These are phyloP conservation scores for Eublepharis macularius DNA, from an alignment of 2,113 vertebrate species.

Conservation along the genomic window DNA sequence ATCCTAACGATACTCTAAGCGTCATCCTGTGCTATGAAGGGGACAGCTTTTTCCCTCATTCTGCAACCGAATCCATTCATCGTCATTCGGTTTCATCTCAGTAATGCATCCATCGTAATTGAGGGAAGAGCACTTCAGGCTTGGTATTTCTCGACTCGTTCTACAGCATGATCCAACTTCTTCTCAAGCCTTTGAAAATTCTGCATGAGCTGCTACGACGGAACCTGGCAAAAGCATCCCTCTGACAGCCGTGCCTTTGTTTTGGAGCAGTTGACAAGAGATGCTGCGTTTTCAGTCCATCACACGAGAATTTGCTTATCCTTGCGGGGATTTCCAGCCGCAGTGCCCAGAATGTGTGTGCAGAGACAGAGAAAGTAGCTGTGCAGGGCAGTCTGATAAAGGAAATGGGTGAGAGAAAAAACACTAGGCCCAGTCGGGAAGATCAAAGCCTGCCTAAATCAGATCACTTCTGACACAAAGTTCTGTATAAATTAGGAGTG, in stretches of 20 bases:
- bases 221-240: slow-evolving; percentile 45
- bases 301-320: slow-evolving; percentile 50
- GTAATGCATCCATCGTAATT: slow-evolving; percentile 27
- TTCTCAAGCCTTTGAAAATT: slow-evolving; percentile 34
- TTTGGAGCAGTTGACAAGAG: slow-evolving; percentile 40
- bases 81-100: slow-evolving; percentile 38
- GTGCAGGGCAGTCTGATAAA: slow-evolving; percentile 58
- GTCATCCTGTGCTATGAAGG: neutral
- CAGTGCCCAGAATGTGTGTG: slow-evolving; percentile 28
- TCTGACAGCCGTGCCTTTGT: slow-evolving; percentile 53
- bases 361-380: slow-evolving; percentile 55
- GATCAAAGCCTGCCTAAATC: slow-evolving; percentile 44
- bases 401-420: slow-evolving; percentile 39
- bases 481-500: neutral
- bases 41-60: neutral
- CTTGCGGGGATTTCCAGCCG: slow-evolving; percentile 41
- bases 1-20: slow-evolving; percentile 1
- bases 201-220: slow-evolving; percentile 19
- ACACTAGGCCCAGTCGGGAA: slow-evolving; percentile 55
- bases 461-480: slow-evolving; percentile 15
- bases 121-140: slow-evolving; percentile 22
- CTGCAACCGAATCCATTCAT: neutral
- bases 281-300: slow-evolving; percentile 40
- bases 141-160: slow-evolving; percentile 35
- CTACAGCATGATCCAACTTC: slow-evolving; percentile 34